These are phyloP conservation scores for Lepus americanus DNA, from an alignment of 2,113 vertebrate species.

Conservation along the genomic window DNA sequence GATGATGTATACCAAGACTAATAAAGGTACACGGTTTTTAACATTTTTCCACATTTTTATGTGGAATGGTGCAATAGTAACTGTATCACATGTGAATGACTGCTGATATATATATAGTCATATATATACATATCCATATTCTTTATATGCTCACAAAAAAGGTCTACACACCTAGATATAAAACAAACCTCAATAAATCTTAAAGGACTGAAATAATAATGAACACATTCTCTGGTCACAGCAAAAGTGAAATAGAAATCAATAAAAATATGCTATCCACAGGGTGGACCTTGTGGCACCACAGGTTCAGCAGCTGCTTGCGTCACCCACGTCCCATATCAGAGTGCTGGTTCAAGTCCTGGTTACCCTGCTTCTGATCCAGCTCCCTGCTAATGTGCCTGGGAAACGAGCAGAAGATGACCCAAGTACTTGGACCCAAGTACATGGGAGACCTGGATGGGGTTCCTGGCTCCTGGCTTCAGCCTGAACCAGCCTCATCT, in stretches of 20 bases:
- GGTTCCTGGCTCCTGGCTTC: too few species aligned
- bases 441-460: too few species aligned
- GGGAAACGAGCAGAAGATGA: too few species aligned
- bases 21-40: not conserved
- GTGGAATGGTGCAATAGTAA: slow-evolving; percentile 22
- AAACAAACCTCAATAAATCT: slow-evolving; percentile 7
- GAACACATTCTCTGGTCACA: not conserved
- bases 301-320: too few species aligned
- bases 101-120: not conserved
- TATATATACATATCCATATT: not conserved
- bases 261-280: not conserved
- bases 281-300: too few species aligned
- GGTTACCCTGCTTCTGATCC: too few species aligned
- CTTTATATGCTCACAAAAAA: not conserved
- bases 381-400: too few species aligned
- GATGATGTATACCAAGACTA: not conserved
- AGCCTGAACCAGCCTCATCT: too few species aligned
- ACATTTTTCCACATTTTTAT: not conserved
- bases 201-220: not conserved
- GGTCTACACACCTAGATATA: not conserved
- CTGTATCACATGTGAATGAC: not conserved
- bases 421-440: too few species aligned
- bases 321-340: too few species aligned
- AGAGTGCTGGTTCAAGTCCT: too few species aligned
- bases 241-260: not conserved